These are phyloP conservation scores for Haemorhous mexicanus DNA, from an alignment of 2,113 vertebrate genomes.

Conservation along the genomic window DNA sequence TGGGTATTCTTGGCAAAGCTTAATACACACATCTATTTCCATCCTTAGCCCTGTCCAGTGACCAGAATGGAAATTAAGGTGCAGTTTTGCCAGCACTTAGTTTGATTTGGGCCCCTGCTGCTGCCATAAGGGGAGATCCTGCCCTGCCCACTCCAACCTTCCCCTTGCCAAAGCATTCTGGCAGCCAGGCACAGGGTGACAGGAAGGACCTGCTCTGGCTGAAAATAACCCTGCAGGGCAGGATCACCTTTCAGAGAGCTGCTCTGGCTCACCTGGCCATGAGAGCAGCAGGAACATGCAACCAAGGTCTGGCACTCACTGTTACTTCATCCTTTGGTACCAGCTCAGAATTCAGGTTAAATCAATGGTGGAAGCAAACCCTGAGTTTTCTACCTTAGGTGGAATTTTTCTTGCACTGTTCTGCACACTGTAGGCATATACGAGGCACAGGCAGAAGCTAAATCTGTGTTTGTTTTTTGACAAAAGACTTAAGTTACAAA, in stretches of 20 bases:
- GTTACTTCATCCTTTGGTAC: neutral
- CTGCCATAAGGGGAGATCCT: neutral
- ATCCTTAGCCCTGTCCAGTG: neutral
- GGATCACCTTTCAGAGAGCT: neutral
- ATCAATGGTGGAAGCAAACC: neutral
- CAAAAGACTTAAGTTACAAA: conserved; percentile 49
- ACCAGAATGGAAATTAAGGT: neutral
- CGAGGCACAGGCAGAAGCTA: neutral
- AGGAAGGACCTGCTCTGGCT: neutral
- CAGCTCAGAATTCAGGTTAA: neutral
- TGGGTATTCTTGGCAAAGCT: neutral
- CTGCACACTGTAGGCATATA: neutral
- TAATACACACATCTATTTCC: neutral
- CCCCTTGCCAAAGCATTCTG: neutral
- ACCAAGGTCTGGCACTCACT: neutral
- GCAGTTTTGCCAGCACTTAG: neutral
- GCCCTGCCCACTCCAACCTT: neutral
- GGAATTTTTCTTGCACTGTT: neutral
- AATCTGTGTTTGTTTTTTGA: conserved; percentile 27
- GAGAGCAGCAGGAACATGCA: neutral
- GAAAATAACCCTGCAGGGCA: neutral
- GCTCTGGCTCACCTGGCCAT: neutral
- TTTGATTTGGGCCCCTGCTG: neutral
- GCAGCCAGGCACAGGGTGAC: neutral
- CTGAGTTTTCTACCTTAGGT: neutral